A percentile compares a stretch with the other conserved stretches of the same genome.
Evolutionary conservation across 1,140 invertebrate species (phyloP).

Genomic region (Drosophila asahinai): DNA sequence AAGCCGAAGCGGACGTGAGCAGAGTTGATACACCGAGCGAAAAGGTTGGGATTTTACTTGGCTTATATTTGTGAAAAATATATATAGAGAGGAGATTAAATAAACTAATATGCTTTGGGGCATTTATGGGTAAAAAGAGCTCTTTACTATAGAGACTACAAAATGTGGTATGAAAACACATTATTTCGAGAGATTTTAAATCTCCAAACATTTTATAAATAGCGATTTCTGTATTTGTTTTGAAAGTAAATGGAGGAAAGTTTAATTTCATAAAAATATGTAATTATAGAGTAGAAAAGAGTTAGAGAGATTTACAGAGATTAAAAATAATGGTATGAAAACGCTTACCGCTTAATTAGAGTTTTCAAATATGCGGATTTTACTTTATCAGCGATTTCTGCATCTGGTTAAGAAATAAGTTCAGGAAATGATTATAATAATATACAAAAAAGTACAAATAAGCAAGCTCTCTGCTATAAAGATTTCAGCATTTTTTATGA

Average conservation of each 20-base stretch:
- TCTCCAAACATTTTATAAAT: background rate
- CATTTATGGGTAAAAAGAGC: background rate
- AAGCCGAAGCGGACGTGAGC: conserved; percentile 18
- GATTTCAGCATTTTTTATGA: background rate
- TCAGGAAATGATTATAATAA: background rate
- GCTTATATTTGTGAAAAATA: background rate
- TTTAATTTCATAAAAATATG: too few species aligned
- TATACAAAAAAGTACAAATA: too few species aligned
- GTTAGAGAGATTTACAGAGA: too few species aligned
- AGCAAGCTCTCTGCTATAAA: background rate
- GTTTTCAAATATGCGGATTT: too few species aligned
- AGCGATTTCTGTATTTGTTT: background rate
- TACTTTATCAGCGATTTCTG: too few species aligned
- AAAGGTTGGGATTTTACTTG: background rate
- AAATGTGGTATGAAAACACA: background rate
- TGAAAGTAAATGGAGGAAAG: too few species aligned
- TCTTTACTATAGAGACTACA: background rate
- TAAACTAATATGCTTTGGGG: background rate
- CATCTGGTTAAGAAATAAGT: background rate
- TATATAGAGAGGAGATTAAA: background rate
- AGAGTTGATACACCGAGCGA: background rate
- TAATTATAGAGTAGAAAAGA: too few species aligned
- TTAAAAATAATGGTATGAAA: too few species aligned
- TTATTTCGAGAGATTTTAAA: background rate
- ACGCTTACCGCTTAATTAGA: too few species aligned